Base-by-base conservation (phyloP, 37 sponge, comb jelly and placozoan species). In the Tethya wilhelma region DNA sequence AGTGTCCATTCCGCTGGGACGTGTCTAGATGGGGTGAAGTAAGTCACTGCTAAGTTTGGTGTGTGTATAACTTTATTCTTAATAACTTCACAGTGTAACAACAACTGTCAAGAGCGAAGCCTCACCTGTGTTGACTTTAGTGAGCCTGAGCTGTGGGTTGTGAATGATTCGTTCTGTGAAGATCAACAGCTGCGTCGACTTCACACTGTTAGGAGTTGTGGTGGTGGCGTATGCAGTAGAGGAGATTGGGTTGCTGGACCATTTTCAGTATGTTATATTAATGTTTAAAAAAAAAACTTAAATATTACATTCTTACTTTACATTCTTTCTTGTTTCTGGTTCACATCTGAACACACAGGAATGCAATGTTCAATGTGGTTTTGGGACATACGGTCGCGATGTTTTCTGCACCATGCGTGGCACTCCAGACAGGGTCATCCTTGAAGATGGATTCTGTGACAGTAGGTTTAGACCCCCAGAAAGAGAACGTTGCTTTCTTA, bases 331-430 rank as follows among this genome's bases (percentile, higher is more conserved):
- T 23, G 8, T 26, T 23, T 62, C 8, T 25, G 9, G 9, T 62
- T 19, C 64, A 9, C 64, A 49, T 49, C 9, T 19, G 9, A 9
- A 49, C 53, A 49, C 14, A 26, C 23, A 69, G 67, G 2, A 44
- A 26, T 78, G 78, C 67, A 66, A 37, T 65, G 78, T 32, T 5
- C n/a, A 46, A 3, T 78, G 78, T 64, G 78, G 78, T 2, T 2
- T 64, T 29, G 78, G 78, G n/a, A 12, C 45, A 9, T 67, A 66
- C 43, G 22, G 9, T 2, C 17, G 46, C 22, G 26, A 43, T 55
- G 78, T 78, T 2, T 29, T 26, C 49, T 78, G 78, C 26, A 2
- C 30, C 9, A n/a, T n/a, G n/a, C 1, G 8, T 22, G 3, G 38
- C 41, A 38, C 11, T 75, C 23, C 41, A 26, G 28, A 23, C 23